A percentile compares a stretch with the other conserved stretches of the same genome.
Evolutionary conservation across 2,797 vertebrate species (phyloP).

Genomic region (Aratinga solstitialis): DNA sequence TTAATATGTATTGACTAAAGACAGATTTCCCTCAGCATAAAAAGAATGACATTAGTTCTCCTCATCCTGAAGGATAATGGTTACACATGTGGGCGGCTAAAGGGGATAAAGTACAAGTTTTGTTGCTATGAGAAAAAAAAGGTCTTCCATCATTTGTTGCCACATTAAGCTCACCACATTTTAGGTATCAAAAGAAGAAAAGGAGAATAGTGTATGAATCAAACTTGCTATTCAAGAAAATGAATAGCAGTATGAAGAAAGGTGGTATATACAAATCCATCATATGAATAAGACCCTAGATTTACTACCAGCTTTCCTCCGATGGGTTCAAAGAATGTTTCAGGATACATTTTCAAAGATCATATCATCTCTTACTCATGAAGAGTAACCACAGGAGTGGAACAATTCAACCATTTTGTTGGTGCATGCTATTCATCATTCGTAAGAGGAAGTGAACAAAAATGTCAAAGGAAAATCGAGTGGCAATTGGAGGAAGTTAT

Average conservation of each 20-base stretch:
- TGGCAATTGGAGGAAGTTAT: neutral
- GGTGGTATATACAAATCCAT: neutral
- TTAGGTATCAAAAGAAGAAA: neutral
- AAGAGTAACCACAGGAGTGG: neutral
- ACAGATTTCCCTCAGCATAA: neutral
- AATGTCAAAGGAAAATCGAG: neutral
- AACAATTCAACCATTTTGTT: neutral
- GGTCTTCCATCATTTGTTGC: neutral
- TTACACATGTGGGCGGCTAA: neutral
- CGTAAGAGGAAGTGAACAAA: neutral
- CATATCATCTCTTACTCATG: neutral
- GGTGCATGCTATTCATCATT: neutral
- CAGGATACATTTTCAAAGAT: neutral
- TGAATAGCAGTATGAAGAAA: neutral
- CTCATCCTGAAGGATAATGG: neutral
- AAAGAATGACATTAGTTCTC: neutral
- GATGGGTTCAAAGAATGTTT: neutral
- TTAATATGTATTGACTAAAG: neutral
- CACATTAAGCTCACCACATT: neutral
- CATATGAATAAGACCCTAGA: neutral
- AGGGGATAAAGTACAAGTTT: neutral
- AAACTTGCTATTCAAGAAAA: neutral
- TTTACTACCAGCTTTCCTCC: neutral
- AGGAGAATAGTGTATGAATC: neutral
- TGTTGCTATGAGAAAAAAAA: neutral